Conservation (phyloP, 2,113 vertebrate species). For the Platichthys stellatus region DNA sequence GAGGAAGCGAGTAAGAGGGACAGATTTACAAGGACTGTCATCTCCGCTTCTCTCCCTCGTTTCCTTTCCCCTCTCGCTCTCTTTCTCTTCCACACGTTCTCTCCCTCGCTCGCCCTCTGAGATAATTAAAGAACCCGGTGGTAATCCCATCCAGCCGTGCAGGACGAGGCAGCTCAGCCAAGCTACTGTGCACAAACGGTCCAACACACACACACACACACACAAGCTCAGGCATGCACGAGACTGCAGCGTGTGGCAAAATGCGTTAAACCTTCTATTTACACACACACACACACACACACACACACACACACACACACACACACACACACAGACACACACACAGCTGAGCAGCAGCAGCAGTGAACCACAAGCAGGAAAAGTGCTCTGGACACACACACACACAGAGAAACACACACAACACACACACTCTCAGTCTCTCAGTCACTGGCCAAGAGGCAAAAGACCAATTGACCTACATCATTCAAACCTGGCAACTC, state of each 20-base stretch:
- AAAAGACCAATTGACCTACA: slow-evolving; percentile 68
- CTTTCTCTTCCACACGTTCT: slow-evolving; percentile 2
- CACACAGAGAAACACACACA: background rate
- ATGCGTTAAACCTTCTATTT: slow-evolving; percentile 2
- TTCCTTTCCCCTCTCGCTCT: background rate
- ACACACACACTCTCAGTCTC: slow-evolving; percentile 22
- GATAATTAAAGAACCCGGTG: slow-evolving; percentile 61
- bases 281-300: no score
- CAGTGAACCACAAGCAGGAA: no score
- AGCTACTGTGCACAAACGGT: slow-evolving; percentile 25
- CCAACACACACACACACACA: background rate
- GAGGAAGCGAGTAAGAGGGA: slow-evolving; percentile 30
- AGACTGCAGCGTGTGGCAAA: background rate
- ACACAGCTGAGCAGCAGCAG: no score
- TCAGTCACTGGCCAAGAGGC: slow-evolving; percentile 45
- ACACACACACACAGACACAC: background rate
- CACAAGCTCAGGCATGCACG: slow-evolving; percentile 9
- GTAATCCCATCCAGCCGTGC: slow-evolving; percentile 57
- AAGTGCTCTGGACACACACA: no score
- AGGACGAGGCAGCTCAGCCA: slow-evolving; percentile 36
- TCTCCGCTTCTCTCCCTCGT: slow-evolving; percentile 22
- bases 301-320: no score
- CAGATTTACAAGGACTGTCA: slow-evolving; percentile 64
- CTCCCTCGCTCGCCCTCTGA: slow-evolving; percentile 27
- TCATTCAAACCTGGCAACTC: slow-evolving; percentile 54